Evolutionary conservation across 2,113 vertebrate genomes (phyloP).

Genomic region (Poeciliopsis retropinna): DNA sequence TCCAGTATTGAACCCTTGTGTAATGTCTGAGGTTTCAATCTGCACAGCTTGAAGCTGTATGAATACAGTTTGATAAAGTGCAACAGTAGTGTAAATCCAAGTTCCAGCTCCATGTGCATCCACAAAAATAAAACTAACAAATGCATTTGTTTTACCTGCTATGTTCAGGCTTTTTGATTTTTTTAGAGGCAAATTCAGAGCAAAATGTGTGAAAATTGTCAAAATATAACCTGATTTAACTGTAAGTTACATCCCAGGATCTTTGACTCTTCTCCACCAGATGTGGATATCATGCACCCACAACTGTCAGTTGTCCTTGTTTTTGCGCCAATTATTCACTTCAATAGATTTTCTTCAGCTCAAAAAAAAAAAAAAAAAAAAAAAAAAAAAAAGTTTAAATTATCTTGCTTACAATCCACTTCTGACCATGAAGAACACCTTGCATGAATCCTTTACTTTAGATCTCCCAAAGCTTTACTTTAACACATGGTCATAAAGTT

Average conservation of each 20-base stretch:
- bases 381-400: background rate
- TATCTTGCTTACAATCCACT: conserved; percentile 25
- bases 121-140: background rate
- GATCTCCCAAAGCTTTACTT: conserved; percentile 25
- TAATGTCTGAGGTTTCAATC: conserved; percentile 8
- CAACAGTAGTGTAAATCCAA: conserved; percentile 37
- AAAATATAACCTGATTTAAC: conserved; percentile 7
- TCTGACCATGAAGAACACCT: conserved; percentile 27
- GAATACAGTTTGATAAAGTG: conserved; percentile 65
- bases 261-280: background rate
- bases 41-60: conserved; percentile 24
- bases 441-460: conserved; percentile 30
- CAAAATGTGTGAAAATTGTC: conserved; percentile 15
- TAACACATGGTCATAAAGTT: conserved; percentile 49
- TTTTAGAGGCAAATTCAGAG: conserved; percentile 29
- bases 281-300: conserved; percentile 6
- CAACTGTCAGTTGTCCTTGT: conserved; percentile 13
- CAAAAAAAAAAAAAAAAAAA: background rate
- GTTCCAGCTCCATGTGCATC: conserved; percentile 29
- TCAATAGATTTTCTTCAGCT: conserved; percentile 2
- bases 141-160: background rate
- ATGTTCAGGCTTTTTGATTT: background rate
- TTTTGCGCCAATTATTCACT: conserved; percentile 8
- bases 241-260: conserved; percentile 22
- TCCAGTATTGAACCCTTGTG: conserved; percentile 10